Evolutionary conservation across 1,140 invertebrate genomes (phyloP).

Genomic region (Diprion similis): DNA sequence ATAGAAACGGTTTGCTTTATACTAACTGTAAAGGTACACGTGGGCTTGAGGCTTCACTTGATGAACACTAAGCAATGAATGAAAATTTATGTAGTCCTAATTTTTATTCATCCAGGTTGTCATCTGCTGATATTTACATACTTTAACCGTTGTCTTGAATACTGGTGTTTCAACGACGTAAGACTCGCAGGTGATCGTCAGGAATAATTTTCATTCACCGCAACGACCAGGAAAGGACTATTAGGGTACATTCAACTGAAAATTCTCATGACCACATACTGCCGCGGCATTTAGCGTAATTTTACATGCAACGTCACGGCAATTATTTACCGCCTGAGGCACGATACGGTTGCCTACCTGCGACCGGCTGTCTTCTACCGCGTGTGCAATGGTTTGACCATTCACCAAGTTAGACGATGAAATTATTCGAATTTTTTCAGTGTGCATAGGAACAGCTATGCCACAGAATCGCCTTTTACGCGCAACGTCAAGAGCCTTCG

Average conservation of each 20-base stretch:
- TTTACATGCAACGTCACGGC: constrained; percentile 2
- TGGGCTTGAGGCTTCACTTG: too few species aligned
- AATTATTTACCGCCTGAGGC: neutral
- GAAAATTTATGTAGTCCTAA: too few species aligned
- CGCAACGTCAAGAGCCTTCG: neutral
- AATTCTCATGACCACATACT: neutral
- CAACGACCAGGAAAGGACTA: neutral
- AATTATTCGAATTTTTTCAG: too few species aligned
- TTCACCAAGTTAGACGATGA: neutral
- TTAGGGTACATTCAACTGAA: neutral
- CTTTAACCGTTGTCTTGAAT: too few species aligned
- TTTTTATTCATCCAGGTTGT: too few species aligned
- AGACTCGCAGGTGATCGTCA: too few species aligned
- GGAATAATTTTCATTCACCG: too few species aligned
- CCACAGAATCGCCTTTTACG: neutral
- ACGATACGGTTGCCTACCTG: neutral
- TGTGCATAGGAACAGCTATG: too few species aligned
- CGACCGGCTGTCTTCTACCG: neutral
- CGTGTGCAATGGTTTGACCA: neutral
- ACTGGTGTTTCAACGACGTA: too few species aligned
- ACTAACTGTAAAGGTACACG: too few species aligned
- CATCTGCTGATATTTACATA: too few species aligned
- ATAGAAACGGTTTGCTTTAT: neutral
- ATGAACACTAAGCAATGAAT: too few species aligned
- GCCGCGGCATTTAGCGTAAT: neutral